Evolutionary conservation across 2,113 vertebrate species (phyloP).

Genomic region (Calidris pugnax): DNA sequence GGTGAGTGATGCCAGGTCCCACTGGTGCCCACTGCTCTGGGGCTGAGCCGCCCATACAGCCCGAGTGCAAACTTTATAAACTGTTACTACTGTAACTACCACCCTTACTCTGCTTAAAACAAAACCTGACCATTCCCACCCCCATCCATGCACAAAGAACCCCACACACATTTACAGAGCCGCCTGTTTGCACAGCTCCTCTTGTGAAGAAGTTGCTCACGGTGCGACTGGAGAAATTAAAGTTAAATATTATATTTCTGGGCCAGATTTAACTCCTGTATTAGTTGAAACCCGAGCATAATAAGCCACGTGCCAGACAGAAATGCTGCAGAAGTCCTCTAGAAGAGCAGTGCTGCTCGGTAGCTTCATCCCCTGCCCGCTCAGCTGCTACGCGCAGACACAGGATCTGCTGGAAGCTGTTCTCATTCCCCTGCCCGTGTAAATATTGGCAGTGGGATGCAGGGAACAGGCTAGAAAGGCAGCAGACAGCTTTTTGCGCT

Average conservation of each 20-base stretch:
- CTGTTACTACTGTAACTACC: too few relatives aligned
- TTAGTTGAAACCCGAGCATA: neutral
- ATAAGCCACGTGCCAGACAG: neutral
- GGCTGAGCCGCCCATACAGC: neutral
- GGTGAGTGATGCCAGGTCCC: neutral
- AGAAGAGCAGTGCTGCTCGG: neutral
- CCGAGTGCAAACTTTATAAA: neutral
- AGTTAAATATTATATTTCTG: neutral
- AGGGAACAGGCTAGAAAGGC: neutral
- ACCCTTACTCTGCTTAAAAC: neutral
- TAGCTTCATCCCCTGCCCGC: neutral
- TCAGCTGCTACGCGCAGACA: neutral
- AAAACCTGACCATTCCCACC: neutral
- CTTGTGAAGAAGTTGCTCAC: neutral
- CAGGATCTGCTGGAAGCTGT: neutral
- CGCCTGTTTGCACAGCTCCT: neutral
- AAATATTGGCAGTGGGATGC: neutral
- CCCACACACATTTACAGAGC: fast-evolving
- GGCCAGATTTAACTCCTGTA: neutral
- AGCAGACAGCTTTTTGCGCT: neutral
- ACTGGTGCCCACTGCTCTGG: neutral
- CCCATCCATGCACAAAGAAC: fast-evolving
- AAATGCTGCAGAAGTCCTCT: neutral
- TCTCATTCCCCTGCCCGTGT: neutral
- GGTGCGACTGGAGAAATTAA: neutral